Percentiles rank a stretch among this genome's conserved stretches.
Conservation (phyloP, 2,797 vertebrate genomes). For the Pipistrellus pygmaeus region DNA sequence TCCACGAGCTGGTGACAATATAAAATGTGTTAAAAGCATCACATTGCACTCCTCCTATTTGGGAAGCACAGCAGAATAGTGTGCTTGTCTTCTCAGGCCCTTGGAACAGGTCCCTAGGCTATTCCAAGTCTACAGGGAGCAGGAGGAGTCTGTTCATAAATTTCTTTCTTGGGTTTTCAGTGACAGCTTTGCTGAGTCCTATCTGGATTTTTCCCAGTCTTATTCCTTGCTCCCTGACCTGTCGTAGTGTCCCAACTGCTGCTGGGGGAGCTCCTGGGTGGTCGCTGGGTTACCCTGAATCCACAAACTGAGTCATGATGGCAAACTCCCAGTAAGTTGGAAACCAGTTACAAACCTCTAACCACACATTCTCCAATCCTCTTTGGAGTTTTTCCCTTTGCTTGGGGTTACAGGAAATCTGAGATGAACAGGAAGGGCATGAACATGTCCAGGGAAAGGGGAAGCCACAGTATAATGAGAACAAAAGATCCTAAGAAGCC, state of each 20-base stretch:
- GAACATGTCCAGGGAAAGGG: background rate
- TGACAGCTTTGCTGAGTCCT: background rate
- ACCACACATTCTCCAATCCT: background rate
- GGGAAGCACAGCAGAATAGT: background rate
- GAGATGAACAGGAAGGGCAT: constrained; percentile 12
- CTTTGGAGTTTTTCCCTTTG: background rate
- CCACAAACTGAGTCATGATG: background rate
- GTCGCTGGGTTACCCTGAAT: background rate
- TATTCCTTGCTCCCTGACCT: background rate
- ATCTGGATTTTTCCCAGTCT: background rate
- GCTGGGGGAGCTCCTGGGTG: background rate
- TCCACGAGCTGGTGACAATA: background rate
- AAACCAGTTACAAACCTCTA: background rate
- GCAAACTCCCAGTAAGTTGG: background rate
- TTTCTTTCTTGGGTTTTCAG: background rate
- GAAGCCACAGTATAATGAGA: background rate
- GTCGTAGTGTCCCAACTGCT: background rate
- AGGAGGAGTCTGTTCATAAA: background rate
- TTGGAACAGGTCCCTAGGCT: background rate
- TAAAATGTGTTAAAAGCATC: background rate
- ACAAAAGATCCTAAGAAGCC: background rate
- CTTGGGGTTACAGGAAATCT: background rate
- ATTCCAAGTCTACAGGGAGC: background rate
- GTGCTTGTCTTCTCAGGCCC: too few species aligned
- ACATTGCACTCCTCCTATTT: background rate